Conservation (phyloP, 1,140 invertebrate species). For the Chrysomallon squamiferum region DNA sequence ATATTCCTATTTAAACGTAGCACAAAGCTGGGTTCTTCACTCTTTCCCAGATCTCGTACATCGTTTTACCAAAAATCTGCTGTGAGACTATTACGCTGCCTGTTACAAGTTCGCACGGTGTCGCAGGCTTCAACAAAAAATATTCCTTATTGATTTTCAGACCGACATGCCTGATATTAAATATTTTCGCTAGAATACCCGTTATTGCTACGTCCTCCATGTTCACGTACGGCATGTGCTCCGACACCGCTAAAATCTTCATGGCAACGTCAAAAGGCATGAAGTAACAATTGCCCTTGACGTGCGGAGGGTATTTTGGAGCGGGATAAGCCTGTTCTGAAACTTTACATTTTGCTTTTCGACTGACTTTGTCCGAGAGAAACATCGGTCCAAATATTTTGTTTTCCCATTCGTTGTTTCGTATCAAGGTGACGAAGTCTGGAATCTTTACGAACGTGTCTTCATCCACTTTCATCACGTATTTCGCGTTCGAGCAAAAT, state of each 20-base stretch:
- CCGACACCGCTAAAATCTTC: slow-evolving; percentile 34
- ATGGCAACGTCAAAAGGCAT: slow-evolving; percentile 36
- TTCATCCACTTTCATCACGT: slow-evolving; percentile 65
- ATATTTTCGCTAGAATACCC: slow-evolving; percentile 55
- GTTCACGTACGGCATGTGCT: slow-evolving; percentile 42
- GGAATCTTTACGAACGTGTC: slow-evolving; percentile 64
- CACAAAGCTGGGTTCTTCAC: neutral
- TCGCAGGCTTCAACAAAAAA: neutral
- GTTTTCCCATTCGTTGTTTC: neutral
- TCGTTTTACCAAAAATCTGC: neutral
- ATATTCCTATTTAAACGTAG: too few relatives aligned
- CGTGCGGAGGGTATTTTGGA: slow-evolving; percentile 38
- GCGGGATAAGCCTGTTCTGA: slow-evolving; percentile 29
- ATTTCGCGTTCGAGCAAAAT: slow-evolving; percentile 68
- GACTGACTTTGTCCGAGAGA: neutral
- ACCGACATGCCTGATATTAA: neutral
- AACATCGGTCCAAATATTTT: neutral
- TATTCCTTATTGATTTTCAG: neutral
- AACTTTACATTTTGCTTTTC: slow-evolving; percentile 42
- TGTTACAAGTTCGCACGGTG: neutral
- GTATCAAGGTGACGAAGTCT: neutral
- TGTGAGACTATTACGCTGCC: neutral
- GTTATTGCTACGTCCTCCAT: slow-evolving; percentile 65
- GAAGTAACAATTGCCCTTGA: slow-evolving; percentile 45
- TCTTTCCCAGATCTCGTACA: neutral